Base-by-base conservation (phyloP, 2,888 invertebrate species). In the Gandaritis pyraliata region DNA sequence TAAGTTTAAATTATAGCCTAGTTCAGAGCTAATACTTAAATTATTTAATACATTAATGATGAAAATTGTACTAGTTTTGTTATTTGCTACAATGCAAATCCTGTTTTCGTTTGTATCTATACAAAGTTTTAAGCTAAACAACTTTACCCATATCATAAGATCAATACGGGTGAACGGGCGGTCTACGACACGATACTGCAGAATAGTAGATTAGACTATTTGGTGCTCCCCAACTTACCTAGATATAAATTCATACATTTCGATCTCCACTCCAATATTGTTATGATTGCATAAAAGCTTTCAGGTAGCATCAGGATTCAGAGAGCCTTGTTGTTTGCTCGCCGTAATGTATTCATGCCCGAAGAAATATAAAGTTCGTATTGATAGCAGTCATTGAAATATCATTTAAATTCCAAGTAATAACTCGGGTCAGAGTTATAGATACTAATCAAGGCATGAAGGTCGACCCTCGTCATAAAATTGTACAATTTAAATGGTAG, bases 401-500 rank as follows among this genome's bases (percentile, higher is more conserved):
- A 45, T 58, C 69, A 70, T 68, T 70, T 61, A 72, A 73, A 77
- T 75, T 74, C 68, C 73, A 70, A 76, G 68, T 65, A 70, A 75
- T 75, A 73, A 72, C 72, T 70, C 67, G 62, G 65, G 61, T 55
- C 57, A 57, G 58, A 57, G 58, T 57, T 67, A 74, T 65, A 75
- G 69, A 74, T 75, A 77, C 72, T 75, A 80, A 78, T 79, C 75
- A 78, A 74, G 72, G 70, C 74, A 76, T 76, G 74, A 75, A 74
- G 74, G 74, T 74, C 76, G 72, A 75, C 76, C 81, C 81, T 78
- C 77, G 77, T 82, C 81, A 81, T 79, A 81, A 83, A 81, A 82
- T 77, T 79, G 77, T 82, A 81, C 79, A 77, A 78, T 83, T 83
- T 81, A 80, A 85, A 84, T 79, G 79, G 76, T 74, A 78, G 66